Base-by-base conservation (phyloP, 92 coral and sea anemone genomes). In the Micromussa lordhowensis region DNA sequence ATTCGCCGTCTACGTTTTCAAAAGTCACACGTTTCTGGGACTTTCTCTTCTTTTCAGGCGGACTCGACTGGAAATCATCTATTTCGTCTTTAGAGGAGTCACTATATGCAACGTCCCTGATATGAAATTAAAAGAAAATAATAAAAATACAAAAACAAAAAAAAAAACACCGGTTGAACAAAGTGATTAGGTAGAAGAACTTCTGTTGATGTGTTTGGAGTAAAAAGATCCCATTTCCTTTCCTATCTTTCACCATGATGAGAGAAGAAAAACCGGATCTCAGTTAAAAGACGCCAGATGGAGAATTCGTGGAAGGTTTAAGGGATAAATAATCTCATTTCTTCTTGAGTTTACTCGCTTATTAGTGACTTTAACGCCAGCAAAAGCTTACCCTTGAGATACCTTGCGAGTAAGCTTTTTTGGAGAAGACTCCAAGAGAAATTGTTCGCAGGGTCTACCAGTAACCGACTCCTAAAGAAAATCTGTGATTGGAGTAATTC, bases 21-120 rank as follows among this genome's bases (percentile, higher is more conserved):
- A 95, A 95, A 3, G 98, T 95, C 81, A 95, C 98, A 48, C 75
- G 96, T 70, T 94, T 94, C 28, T 88, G 88, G 32, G 90, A 63
- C 71, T 93, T 91, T 51, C 87, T 57, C 86, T 90, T 95, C 85
- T 82, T 87, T 51, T 78, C 68, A 30, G 84, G 88, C 64, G 77
- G 87, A 63, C 75, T 75, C 19, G 81, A 86, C 51, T 32, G 76
- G 28, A 40, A 30, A 17, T 88, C 88, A 19, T 88, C 96, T 28
- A 77, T 77, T 26, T 34, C 93, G 0, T 79, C 88, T 81, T 51
- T 90, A 35, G 91, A 93, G 53, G 96, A 88, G 31, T 84, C 94
- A 31, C 85, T 87, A 59, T 86, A 74, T 24, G 73, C 1, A 57
- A 84, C 57, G 22, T 84, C 88, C 72, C 88, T 84, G 36, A 15